A percentile compares a stretch with the other conserved stretches of the same genome.
These are phyloP conservation scores for Brachirus orientalis DNA, from an alignment of 2,113 vertebrate species.

Conservation along the genomic window DNA sequence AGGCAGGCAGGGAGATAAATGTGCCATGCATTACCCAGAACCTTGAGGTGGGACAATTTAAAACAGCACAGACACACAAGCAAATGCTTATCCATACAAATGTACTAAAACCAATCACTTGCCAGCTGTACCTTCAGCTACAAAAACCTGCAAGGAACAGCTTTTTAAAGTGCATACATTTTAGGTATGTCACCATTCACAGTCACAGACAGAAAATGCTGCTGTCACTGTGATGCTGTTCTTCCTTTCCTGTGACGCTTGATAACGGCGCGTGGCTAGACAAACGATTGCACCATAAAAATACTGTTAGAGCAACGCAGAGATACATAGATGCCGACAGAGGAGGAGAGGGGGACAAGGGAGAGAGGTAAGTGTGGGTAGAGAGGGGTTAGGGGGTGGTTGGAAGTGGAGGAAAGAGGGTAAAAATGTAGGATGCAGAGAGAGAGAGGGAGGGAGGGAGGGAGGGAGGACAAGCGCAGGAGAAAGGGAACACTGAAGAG, in stretches of 20 bases:
- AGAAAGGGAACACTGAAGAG: not conserved
- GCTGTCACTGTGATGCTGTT: constrained; percentile 30
- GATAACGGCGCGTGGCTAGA: constrained; percentile 75
- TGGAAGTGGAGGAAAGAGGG: constrained; percentile 12
- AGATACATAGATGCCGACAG: constrained; percentile 52
- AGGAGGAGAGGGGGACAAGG: constrained; percentile 28
- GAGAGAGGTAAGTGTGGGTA: constrained; percentile 38
- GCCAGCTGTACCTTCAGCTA: constrained; percentile 11
- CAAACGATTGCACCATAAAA: constrained; percentile 82
- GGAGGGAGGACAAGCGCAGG: not conserved
- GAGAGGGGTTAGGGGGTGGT: constrained; percentile 3
- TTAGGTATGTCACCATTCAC: constrained; percentile 41
- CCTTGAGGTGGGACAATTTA: constrained; percentile 18
- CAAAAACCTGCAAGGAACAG: not conserved
- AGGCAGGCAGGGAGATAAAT: constrained; percentile 5
- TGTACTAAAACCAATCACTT: constrained; percentile 32
- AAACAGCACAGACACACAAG: constrained; percentile 36
- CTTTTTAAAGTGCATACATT: too few relatives aligned
- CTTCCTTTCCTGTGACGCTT: constrained; percentile 74
- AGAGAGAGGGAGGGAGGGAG: not conserved
- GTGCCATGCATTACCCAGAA: not conserved
- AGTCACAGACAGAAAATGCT: constrained; percentile 68
- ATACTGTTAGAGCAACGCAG: constrained; percentile 66
- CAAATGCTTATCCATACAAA: constrained; percentile 20
- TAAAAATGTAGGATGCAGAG: constrained; percentile 1